Base-by-base conservation (phyloP, 1,140 invertebrate genomes). In the Neuroterus valhalla region DNA sequence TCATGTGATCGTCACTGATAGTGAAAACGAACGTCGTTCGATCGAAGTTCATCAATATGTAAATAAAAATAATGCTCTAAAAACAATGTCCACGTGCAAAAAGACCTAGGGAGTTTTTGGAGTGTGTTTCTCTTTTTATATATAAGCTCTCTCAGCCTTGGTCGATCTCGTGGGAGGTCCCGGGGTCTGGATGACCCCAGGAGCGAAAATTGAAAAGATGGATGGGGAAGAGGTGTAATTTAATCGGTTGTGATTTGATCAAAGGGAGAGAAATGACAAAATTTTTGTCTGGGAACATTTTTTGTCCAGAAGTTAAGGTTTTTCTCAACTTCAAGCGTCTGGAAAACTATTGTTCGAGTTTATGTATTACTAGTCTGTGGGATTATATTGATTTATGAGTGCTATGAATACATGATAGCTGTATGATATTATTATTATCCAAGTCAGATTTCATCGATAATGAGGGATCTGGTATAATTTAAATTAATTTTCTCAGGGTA, bases 1-100 rank as follows among this genome's bases (percentile, higher is more conserved):
- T 15, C 46, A 48, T 1, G 46, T n/a, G 17, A 17, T 48, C 46
- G 17, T 19, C 46, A 17, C 17, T 48, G n/a, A 48, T 17, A 5
- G 46, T 5, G 31, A 3, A 48, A 48, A 48, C 46, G 17, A n/a
- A 48, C 17, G 15, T 48, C 46, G 46, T 17, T 48, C 46, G 46
- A 48, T 48, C 46, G n/a, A 48, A 19, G 46, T 48, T 48, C 46
- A 48, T 48, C 46, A 48, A 48, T 48, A 48, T 48, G 46, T 48
- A 48, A 48, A 48, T 48, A 48, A 48, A 48, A 48, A 48, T 48
- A 48, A 48, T 17, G n/a, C 46, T 48, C 6, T n/a, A 1, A 17
- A 48, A 48, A 17, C 3, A 15, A 8, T 19, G 15, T 48, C 46
- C 46, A 48, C 46, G 46, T 48, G 46, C 17, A 15, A 15, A 48